A percentile compares a stretch with the other conserved stretches of the same genome.
These are phyloP conservation scores for Dufourea novaeangliae DNA, from an alignment of 1,140 invertebrate species.

Conservation along the genomic window DNA sequence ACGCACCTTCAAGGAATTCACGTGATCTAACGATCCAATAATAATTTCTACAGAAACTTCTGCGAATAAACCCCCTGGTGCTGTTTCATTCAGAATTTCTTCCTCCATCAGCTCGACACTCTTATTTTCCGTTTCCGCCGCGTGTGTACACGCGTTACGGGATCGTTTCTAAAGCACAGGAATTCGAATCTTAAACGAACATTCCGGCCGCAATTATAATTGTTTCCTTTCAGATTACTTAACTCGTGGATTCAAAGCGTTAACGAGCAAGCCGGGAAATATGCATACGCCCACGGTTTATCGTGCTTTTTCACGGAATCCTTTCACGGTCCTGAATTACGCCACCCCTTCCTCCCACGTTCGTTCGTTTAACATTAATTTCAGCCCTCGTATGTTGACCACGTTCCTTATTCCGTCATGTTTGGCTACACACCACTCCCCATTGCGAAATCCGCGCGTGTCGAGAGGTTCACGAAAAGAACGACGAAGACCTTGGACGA, in stretches of 20 bases:
- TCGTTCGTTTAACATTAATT: slow-evolving; percentile 18
- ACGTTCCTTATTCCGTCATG: background rate
- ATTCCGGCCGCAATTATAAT: background rate
- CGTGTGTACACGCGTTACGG: background rate
- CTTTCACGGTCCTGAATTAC: background rate
- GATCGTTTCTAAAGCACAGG: background rate
- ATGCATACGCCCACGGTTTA: background rate
- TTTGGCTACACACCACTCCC: too few species aligned
- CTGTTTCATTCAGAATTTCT: too few species aligned
- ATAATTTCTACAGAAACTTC: too few species aligned
- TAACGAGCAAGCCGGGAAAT: slow-evolving; percentile 11
- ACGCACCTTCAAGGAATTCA: too few species aligned
- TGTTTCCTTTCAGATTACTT: slow-evolving; percentile 25
- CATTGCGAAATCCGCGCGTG: background rate
- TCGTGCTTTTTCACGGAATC: background rate
- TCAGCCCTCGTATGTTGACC: fast-evolving
- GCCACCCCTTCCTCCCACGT: background rate
- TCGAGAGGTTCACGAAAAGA: background rate
- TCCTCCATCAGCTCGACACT: too few species aligned
- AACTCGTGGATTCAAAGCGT: background rate
- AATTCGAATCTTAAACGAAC: background rate
- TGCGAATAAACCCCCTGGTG: too few species aligned
- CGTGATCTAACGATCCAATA: too few species aligned
- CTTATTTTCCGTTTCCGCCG: too few species aligned
- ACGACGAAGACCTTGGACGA: slow-evolving; percentile 6